These are phyloP conservation scores for Actinemys pallida DNA, from an alignment of 2,113 vertebrate species.

Conservation along the genomic window DNA sequence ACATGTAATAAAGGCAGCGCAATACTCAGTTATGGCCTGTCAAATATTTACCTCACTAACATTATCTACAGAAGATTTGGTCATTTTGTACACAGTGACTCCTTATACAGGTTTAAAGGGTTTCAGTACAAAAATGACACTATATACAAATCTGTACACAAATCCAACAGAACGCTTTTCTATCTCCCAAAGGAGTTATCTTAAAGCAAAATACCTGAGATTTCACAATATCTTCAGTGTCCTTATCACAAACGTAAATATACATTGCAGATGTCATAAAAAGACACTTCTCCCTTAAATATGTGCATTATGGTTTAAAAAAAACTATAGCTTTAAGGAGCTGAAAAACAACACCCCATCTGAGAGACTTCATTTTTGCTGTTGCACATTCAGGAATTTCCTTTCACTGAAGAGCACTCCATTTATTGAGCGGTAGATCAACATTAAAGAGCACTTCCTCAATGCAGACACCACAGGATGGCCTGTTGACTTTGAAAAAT, in stretches of 20 bases:
- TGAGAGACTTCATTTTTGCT: conserved; percentile 77
- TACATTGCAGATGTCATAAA: conserved; percentile 83
- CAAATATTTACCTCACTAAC: conserved; percentile 89
- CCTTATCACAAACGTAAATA: conserved; percentile 85
- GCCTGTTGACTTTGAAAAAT: conserved; percentile 44
- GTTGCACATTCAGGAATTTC: conserved; percentile 58
- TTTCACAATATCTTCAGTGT: conserved; percentile 89
- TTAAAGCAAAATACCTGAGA: conserved; percentile 97
- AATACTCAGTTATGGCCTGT: conserved; percentile 89
- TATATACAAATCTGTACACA: conserved; percentile 94
- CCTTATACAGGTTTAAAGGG: conserved; percentile 81
- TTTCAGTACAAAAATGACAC: conserved; percentile 87
- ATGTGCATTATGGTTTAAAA: conserved; percentile 80
- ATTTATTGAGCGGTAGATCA: neutral
- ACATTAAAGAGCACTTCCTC: neutral
- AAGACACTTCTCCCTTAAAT: conserved; percentile 81
- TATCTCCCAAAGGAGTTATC: conserved; percentile 83
- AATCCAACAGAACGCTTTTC: conserved; percentile 80
- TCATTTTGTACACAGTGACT: conserved; percentile 90
- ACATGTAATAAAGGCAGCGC: conserved; percentile 89
- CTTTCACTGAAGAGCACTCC: neutral
- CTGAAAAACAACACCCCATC: conserved; percentile 73
- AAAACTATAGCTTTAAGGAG: conserved; percentile 81
- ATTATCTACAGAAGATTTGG: conserved; percentile 93
- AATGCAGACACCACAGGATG: conserved; percentile 30